Conservation (phyloP, 2,113 vertebrate species). For the Bolborhynchus lineola region DNA sequence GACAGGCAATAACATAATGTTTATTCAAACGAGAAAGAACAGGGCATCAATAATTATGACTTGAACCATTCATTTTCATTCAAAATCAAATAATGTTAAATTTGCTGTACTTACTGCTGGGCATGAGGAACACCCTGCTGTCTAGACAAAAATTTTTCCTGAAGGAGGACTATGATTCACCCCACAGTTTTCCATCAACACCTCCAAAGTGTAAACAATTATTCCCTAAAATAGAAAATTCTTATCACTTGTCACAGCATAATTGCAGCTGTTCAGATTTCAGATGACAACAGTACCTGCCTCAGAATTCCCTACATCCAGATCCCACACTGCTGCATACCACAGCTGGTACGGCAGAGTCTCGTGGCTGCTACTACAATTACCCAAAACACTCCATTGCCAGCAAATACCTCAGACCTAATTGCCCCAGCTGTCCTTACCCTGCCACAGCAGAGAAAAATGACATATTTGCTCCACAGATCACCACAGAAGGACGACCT, state of each 20-base stretch:
- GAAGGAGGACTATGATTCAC: neutral
- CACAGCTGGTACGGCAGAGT: neutral
- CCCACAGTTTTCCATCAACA: constrained; percentile 11
- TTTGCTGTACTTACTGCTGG: neutral
- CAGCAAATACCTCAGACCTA: neutral
- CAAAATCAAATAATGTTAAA: neutral
- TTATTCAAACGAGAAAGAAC: constrained; percentile 64
- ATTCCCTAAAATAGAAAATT: neutral
- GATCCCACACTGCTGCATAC: neutral
- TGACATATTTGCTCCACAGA: neutral
- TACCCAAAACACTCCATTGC: neutral
- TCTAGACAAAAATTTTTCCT: neutral
- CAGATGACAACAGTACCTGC: neutral
- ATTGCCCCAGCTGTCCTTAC: neutral
- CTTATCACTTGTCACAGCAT: neutral
- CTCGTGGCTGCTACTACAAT: neutral
- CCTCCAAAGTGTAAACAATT: neutral
- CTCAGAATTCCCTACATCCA: neutral
- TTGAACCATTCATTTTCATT: constrained; percentile 54
- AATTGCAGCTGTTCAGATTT: constrained; percentile 4
- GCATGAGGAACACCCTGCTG: neutral
- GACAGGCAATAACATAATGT: constrained; percentile 45
- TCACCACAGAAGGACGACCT: neutral
- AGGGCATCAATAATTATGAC: constrained; percentile 48
- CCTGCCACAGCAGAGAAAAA: neutral